phyloP scores from a whole-genome alignment of 92 coral and sea anemone genomes.

The Palythoa heliodiscus region DNA sequence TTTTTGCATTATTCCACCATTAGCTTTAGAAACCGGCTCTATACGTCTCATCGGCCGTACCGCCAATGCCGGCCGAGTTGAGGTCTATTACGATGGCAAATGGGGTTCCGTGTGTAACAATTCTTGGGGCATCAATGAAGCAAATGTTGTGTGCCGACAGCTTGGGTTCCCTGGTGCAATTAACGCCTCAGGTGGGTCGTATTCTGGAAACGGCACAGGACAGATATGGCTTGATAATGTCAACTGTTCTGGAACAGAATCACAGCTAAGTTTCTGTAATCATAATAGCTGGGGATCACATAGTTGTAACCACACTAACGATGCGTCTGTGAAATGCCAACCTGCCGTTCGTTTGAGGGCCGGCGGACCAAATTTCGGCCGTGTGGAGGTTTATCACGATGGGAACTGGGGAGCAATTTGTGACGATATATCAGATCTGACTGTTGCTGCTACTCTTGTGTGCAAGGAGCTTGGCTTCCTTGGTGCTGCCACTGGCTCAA shows the following conservation, averaged over 20 bases:
- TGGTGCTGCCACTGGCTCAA: neutral
- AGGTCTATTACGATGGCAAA: slow-evolving; percentile 6
- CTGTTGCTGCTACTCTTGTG: neutral
- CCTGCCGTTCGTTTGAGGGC: slow-evolving; percentile 19
- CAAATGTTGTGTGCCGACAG: slow-evolving; percentile 18
- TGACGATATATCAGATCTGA: neutral
- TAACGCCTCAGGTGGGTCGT: neutral
- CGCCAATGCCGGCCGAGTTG: slow-evolving; percentile 14
- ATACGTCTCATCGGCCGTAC: neutral
- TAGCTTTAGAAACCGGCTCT: neutral
- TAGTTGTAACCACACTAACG: slow-evolving; percentile 1
- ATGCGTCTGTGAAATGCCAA: slow-evolving; percentile 11
- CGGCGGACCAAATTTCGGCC: neutral
- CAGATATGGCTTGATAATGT: slow-evolving; percentile 22
- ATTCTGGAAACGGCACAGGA: neutral
- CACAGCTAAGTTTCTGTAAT: neutral
- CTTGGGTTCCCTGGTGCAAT: slow-evolving; percentile 40
- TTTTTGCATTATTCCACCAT: neutral
- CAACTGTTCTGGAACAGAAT: slow-evolving; percentile 1
- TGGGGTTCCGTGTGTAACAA: slow-evolving; percentile 22
- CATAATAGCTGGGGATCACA: slow-evolving; percentile 2
- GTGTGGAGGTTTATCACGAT: slow-evolving; percentile 14
- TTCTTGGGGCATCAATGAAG: slow-evolving; percentile 12
- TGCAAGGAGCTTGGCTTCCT: slow-evolving; percentile 20
- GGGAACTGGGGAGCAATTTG: slow-evolving; percentile 23